Evolutionary conservation across 2,797 vertebrate species (phyloP).

Genomic region (Nyctibius grandis): DNA sequence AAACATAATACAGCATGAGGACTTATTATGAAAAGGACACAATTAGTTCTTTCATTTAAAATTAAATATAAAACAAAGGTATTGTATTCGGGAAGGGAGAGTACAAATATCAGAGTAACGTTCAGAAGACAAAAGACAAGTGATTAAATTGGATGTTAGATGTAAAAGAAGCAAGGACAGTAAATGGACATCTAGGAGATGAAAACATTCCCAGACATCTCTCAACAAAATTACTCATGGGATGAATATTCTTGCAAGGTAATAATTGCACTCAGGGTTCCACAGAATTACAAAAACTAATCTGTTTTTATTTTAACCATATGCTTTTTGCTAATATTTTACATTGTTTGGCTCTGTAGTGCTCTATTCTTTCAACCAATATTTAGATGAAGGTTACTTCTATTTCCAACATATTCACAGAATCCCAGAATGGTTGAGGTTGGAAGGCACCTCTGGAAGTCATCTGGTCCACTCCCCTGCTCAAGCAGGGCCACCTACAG

Average conservation of each 20-base stretch:
- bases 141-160: background rate
- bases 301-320: background rate
- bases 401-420: background rate
- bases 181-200: background rate
- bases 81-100: background rate
- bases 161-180: background rate
- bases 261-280: background rate
- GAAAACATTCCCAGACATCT: background rate
- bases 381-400: background rate
- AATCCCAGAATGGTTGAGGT: background rate
- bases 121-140: background rate
- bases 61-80: background rate
- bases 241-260: background rate
- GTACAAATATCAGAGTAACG: background rate
- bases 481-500: background rate
- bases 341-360: background rate
- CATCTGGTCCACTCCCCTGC: background rate
- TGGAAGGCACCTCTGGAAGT: background rate
- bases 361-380: background rate
- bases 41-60: background rate
- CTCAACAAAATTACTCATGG: background rate
- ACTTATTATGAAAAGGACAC: background rate
- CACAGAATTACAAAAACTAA: background rate
- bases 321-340: background rate
- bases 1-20: background rate